These are phyloP conservation scores for Microplitis mediator DNA, from an alignment of 1,140 invertebrate genomes.

Conservation along the genomic window DNA sequence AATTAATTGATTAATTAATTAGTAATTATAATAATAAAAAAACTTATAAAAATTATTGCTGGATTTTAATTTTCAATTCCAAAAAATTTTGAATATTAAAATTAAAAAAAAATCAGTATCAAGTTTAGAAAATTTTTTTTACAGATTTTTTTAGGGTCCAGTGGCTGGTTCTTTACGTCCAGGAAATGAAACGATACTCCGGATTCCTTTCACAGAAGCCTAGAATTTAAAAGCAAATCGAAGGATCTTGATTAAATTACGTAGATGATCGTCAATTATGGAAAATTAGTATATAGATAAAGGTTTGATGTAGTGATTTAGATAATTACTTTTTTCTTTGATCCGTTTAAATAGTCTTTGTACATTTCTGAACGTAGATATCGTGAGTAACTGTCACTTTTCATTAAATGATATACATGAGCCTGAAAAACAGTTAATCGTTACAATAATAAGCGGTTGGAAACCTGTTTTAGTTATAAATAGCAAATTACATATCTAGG, in stretches of 20 bases:
- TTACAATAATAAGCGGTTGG: no score
- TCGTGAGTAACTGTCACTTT: conserved; percentile 96
- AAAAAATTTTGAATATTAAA: not conserved
- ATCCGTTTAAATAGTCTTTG: conserved; percentile 94
- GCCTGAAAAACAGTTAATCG: conserved; percentile 69
- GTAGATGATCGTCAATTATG: conserved; percentile 9
- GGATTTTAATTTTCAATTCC: not conserved
- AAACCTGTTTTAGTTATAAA: no score
- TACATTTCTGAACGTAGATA: conserved; percentile 99
- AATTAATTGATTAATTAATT: not conserved
- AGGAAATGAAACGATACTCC: conserved; percentile 84
- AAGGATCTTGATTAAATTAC: conserved; percentile 26
- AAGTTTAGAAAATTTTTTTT: not conserved
- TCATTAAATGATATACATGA: conserved; percentile 99
- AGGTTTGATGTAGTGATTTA: conserved; percentile 14
- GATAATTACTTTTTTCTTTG: conserved; percentile 88
- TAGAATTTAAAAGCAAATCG: conserved; percentile 61
- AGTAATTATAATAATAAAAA: not conserved
- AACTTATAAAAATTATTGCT: not conserved
- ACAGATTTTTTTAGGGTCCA: not conserved
- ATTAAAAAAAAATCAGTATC: not conserved
- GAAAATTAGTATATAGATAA: not conserved
- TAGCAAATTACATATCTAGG: no score
- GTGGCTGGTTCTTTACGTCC: conserved; percentile 67
- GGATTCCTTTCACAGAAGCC: conserved; percentile 86